Conservation (phyloP, 2,797 vertebrate species). For the Sebastes diaconus region DNA sequence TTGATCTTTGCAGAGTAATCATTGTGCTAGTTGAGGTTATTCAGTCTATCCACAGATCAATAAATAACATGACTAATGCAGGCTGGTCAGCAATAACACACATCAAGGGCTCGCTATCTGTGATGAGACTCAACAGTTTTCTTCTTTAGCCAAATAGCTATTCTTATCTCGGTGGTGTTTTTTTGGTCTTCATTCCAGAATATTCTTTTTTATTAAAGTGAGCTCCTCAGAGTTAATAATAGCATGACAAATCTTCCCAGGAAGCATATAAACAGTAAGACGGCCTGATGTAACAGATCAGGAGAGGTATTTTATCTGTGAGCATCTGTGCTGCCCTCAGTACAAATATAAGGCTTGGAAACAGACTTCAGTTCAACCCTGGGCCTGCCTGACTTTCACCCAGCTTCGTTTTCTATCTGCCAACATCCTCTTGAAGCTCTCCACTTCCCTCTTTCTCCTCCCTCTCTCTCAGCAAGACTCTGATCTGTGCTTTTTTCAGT, state of each 20-base stretch:
- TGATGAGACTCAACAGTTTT: slow-evolving; percentile 13
- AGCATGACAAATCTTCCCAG: slow-evolving; percentile 22
- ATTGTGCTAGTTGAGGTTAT: slow-evolving; percentile 9
- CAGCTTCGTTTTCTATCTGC: slow-evolving; percentile 13
- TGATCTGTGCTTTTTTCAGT: slow-evolving; percentile 22
- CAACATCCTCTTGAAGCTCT: slow-evolving; percentile 1
- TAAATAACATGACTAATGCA: slow-evolving; percentile 26
- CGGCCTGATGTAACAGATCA: slow-evolving; percentile 20
- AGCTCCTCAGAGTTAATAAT: neutral
- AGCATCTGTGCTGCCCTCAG: slow-evolving; percentile 13
- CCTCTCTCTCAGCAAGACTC: slow-evolving; percentile 13
- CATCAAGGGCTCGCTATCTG: slow-evolving; percentile 7
- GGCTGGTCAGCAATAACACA: slow-evolving; percentile 17
- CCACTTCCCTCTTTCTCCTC: neutral
- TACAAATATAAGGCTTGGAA: slow-evolving; percentile 10
- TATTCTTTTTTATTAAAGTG: slow-evolving; percentile 18
- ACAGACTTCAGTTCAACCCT: neutral
- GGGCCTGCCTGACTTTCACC: neutral
- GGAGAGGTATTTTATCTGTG: slow-evolving; percentile 17
- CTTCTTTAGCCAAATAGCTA: neutral
- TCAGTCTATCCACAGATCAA: slow-evolving; percentile 30
- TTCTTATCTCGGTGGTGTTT: slow-evolving; percentile 6
- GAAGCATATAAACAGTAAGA: neutral
- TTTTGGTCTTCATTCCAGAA: neutral
- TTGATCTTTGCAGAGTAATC: slow-evolving; percentile 30